Evolutionary conservation across 2,888 invertebrate species (phyloP), one percentile per base, ranked within the genome.

Genomic region (Nezara viridula): DNA sequence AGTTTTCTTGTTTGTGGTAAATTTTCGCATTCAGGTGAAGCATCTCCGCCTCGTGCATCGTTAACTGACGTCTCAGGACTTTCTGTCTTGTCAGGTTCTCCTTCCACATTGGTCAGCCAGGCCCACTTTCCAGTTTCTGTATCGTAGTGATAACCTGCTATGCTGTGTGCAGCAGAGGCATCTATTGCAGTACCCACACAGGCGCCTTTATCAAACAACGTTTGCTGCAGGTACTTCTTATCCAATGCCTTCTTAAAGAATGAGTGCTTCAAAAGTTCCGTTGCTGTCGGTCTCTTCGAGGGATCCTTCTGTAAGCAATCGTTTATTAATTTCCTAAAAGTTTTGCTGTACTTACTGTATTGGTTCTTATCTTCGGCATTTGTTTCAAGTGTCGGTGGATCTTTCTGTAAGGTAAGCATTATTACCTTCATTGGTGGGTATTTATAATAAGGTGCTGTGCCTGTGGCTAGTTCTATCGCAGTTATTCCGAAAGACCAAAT

Each of bases 391-490:
- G 96, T 97, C 1, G 99, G 99, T 24, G 99, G 99, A 92, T 99
- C 99, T 92, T 99, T 99, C 93, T 99, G 98, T 90, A 99, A 94
- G 0, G 99, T 99, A 91, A 99, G 94, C 98, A 99, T 99, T 89
- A 99, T 94, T 88, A 99, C 98, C 94, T 99, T 99, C 99, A 99
- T 99, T 1, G 99, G 98, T 50, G 99, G 98, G 93, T 98, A 99
- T 93, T 98, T 99, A 93, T 99, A 99, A 93, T 99, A 99, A 0
- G 99, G 99, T 0, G 99, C 99, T 0, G 98, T 98, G 24, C 98
- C 98, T 2, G 98, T 98, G 0, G 99, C 99, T 96, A 99, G 96
- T 94, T 99, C 99, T 91, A 99, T 99, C 0, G 99, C 99, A 0
- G 99, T 98, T 91, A 98, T 98, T 40, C 98, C 98, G 92, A 98